Evolutionary conservation across 2,797 vertebrate species (phyloP), one percentile per base, ranked within the genome.

Genomic region (Hafferia zeledoni): DNA sequence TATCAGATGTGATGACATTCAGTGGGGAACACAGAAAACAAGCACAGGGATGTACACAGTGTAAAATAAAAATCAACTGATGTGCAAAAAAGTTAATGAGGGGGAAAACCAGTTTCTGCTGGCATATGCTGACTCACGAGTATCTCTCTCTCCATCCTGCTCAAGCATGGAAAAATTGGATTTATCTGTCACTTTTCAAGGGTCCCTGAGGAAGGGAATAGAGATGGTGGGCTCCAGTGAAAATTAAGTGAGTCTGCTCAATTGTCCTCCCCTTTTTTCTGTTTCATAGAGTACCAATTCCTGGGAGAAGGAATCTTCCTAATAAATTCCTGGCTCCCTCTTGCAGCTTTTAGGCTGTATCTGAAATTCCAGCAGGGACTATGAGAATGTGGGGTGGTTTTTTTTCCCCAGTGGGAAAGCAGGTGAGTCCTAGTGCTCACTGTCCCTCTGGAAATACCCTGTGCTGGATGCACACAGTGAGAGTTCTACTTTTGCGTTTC

Each of bases 31-130:
- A 43, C 12, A 71, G 57, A 53, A 94, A 94, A 95, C 78, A 95
- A 90, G 79, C 57, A 64, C 41, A 76, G 68, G 85, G 85, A 68
- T 72, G 63, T 47, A 75, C 41, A 89, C 41, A 35, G 70, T 74
- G 76, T 83, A 91, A 94, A 96, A 85, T 75, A 81, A 96, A 95
- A 96, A 94, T 89, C 94, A 95, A 92, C 81, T 91, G 93, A 92
- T 94, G 85, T 95, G 94, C 95, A 93, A 85, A 95, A 88, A 93
- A 93, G 76, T 72, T 96, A 96, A 97, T 92, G 95, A 95, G 87
- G 90, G 79, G 83, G 90, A 92, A 97, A 96, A 97, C 56, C 28
- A 85, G 81, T 83, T 94, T 94, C 89, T 93, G 49, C 75, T 82
- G 76, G 59, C 77, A 78, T 94, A n/a, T 69, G 81, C 96, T 92